These are phyloP conservation scores for Serinus canaria DNA, from an alignment of 2,113 vertebrate genomes.

Conservation along the genomic window DNA sequence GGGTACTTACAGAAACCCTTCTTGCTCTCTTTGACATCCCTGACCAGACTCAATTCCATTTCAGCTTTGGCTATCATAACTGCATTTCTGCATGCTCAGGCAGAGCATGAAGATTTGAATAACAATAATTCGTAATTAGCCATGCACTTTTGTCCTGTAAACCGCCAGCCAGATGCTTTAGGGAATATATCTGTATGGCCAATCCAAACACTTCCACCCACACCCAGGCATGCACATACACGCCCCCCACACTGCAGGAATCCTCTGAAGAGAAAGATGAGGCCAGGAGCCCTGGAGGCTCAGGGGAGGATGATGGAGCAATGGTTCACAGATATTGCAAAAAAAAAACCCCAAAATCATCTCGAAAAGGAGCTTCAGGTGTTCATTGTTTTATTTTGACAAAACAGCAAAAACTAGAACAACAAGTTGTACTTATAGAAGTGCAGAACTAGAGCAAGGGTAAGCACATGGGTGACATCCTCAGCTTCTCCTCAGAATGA, in stretches of 20 bases:
- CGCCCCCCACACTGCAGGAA: not conserved
- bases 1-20: not conserved
- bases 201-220: not conserved
- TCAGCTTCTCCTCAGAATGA: not conserved
- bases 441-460: not conserved
- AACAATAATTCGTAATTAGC: not conserved
- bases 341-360: not conserved
- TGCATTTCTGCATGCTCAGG: not conserved
- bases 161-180: not conserved
- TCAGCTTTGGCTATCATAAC: not conserved
- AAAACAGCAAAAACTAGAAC: not conserved
- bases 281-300: not conserved
- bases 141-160: not conserved
- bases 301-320: not conserved
- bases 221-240: not conserved
- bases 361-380: not conserved
- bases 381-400: not conserved
- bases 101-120: not conserved
- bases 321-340: not conserved
- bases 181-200: not conserved
- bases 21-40: not conserved
- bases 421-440: not conserved
- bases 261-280: not conserved
- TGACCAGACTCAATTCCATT: not conserved
- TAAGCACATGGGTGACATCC: not conserved